phyloP scores from a whole-genome alignment of 2,113 vertebrate genomes.

The Apaloderma vittatum region DNA sequence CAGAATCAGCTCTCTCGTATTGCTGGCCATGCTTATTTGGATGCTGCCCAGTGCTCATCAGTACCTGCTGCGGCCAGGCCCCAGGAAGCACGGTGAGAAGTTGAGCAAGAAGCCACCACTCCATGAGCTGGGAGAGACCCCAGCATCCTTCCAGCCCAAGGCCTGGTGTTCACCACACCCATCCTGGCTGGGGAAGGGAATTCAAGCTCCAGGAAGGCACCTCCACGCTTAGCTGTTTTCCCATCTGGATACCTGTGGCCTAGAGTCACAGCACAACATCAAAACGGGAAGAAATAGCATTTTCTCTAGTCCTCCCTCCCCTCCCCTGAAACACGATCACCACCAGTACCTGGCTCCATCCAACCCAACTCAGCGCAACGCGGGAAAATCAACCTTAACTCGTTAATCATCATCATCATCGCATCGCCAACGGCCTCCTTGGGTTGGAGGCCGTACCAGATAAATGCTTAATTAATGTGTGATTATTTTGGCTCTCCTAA shows the following conservation, averaged over 20 bases:
- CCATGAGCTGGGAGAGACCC: fast-evolving
- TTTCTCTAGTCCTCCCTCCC: neutral
- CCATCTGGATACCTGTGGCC: neutral
- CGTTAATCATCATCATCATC: neutral
- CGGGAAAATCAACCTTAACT: constrained; percentile 49
- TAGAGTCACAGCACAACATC: neutral
- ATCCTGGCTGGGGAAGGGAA: neutral
- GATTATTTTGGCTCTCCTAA: neutral
- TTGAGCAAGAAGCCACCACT: neutral
- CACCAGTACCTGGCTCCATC: neutral
- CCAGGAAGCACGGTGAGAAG: neutral
- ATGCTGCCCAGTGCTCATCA: neutral
- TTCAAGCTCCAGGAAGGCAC: neutral
- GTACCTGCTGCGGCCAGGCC: neutral
- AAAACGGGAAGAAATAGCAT: neutral
- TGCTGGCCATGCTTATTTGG: neutral
- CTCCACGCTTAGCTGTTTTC: neutral
- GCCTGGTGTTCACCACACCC: neutral
- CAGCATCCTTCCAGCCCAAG: fast-evolving
- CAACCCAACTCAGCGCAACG: neutral
- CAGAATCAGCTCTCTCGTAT: fast-evolving
- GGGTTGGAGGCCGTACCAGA: neutral
- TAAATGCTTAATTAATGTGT: neutral
- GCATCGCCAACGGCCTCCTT: neutral
- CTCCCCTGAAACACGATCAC: neutral